Conservation (phyloP, 2,113 vertebrate species). For the Lagenorhynchus albirostris region DNA sequence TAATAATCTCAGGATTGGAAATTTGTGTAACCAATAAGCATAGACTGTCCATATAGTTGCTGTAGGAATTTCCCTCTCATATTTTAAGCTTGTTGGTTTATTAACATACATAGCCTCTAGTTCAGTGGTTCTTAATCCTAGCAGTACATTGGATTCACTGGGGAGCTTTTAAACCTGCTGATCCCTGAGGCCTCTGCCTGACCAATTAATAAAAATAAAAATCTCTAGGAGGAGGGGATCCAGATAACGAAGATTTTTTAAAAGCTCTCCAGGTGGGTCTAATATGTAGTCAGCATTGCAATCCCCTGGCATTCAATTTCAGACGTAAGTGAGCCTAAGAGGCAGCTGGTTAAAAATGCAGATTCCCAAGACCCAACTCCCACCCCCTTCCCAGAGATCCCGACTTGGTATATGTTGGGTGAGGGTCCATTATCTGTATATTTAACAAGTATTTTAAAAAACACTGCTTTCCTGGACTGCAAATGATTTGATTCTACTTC, state of each 20-base stretch:
- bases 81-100: not conserved
- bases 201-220: not conserved
- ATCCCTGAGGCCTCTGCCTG: not conserved
- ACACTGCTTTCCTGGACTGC: not conserved
- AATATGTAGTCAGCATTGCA: not conserved
- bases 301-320: not conserved
- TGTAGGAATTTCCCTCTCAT: not conserved
- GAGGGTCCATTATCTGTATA: not conserved
- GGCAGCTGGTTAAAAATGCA: conserved; percentile 3
- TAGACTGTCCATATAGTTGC: not conserved
- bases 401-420: not conserved
- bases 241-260: not conserved
- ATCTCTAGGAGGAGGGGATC: not conserved
- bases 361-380: not conserved
- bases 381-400: not conserved
- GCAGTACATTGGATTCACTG: not conserved
- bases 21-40: not conserved
- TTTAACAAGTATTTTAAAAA: conserved; percentile 31
- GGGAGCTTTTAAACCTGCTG: not conserved
- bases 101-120: not conserved
- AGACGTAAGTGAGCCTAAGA: not conserved
- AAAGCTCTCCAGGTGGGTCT: not conserved
- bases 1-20: not conserved
- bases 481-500: not conserved
- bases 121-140: not conserved